Base-by-base conservation (phyloP, 2,888 invertebrate genomes). In the Ferrisia virgata region DNA sequence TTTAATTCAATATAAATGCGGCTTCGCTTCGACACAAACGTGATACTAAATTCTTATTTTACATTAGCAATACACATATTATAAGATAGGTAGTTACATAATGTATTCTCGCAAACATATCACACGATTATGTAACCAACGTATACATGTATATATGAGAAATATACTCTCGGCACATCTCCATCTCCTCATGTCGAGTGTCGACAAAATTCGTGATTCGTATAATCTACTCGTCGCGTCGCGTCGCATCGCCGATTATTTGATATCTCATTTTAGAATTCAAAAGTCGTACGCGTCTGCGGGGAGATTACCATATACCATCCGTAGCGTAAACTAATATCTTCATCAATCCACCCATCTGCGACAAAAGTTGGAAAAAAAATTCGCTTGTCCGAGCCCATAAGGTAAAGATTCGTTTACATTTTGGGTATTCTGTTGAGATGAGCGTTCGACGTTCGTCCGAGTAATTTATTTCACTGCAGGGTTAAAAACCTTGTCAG, bases 1-100 rank as follows among this genome's bases (percentile, higher is more conserved):
- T 64, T n/a, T 64, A 64, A 64, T 64, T 64, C 64, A 28, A 64
- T 64, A 64, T 64, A 64, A 64, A 64, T 64, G 64, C 31, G 64
- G 64, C 64, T 64, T 64, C 15, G 28, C 28, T 25, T 64, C 28
- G 15, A 28, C 28, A 15, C 28, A 64, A 64, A 64, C 64, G 64
- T 64, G 64, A 64, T 64, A 64, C 64, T 64, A 64, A 64, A 64
- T 64, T 64, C 64, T 64, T 28, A 64, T 64, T 64, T 64, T 28
- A 64, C 28, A 64, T 64, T 28, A 64, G 64, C 64, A 64, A 64
- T 64, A 64, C 15, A 64, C 2, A 4, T 53, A 22, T 18, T 53
- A 22, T 22, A 53, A 18, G 22, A 53, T 53, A 53, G n/a, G 47
- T 47, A 47, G 58, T 64, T 64, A 64, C 64, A 64, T 64, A 64